Evolutionary conservation across 2,797 vertebrate genomes (phyloP).

Genomic region (Lithobates sylvaticus): DNA sequence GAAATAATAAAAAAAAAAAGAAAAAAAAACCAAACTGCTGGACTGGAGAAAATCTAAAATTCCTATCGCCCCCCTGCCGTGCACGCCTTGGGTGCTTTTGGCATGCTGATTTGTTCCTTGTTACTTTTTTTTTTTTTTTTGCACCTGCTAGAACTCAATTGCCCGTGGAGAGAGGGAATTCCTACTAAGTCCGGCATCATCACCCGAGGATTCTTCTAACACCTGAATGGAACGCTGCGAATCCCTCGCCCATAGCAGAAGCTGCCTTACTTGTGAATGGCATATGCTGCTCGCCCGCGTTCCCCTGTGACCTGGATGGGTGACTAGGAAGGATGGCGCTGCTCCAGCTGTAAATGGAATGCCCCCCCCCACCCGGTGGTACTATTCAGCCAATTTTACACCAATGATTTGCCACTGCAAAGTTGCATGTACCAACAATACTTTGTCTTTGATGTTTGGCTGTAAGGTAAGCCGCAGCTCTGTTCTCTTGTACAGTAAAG

Average conservation of each 20-base stretch:
- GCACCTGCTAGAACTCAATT: slow-evolving; percentile 21
- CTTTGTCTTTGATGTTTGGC: slow-evolving; percentile 95
- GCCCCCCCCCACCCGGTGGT: slow-evolving; percentile 89
- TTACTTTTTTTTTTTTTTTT: slow-evolving; percentile 68
- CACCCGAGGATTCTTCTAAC: slow-evolving; percentile 71
- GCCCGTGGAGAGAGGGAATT: not conserved
- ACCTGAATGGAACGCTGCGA: slow-evolving; percentile 72
- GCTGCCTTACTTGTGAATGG: slow-evolving; percentile 71
- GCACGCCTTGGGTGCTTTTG: slow-evolving; percentile 80
- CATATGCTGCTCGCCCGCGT: slow-evolving; percentile 71
- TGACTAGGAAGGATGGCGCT: slow-evolving; percentile 74
- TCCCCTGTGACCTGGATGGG: slow-evolving; percentile 67
- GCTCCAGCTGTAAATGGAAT: slow-evolving; percentile 81
- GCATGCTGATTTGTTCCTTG: slow-evolving; percentile 75
- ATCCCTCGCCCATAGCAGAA: slow-evolving; percentile 69
- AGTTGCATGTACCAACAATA: slow-evolving; percentile 94
- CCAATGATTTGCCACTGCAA: slow-evolving; percentile 97
- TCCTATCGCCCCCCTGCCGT: not conserved
- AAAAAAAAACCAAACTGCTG: slow-evolving; percentile 74
- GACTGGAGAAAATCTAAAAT: slow-evolving; percentile 73
- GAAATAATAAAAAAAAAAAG: slow-evolving; percentile 78
- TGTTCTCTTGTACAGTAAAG: not conserved
- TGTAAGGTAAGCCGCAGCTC: slow-evolving; percentile 90
- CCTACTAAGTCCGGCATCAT: slow-evolving; percentile 64
- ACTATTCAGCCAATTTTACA: slow-evolving; percentile 86